Evolutionary conservation across 30 jellyfish, hydroid and myxozoan species (phyloP), one percentile per base, ranked within the genome.

Genomic region (Chrysaora quinquecirrha): DNA sequence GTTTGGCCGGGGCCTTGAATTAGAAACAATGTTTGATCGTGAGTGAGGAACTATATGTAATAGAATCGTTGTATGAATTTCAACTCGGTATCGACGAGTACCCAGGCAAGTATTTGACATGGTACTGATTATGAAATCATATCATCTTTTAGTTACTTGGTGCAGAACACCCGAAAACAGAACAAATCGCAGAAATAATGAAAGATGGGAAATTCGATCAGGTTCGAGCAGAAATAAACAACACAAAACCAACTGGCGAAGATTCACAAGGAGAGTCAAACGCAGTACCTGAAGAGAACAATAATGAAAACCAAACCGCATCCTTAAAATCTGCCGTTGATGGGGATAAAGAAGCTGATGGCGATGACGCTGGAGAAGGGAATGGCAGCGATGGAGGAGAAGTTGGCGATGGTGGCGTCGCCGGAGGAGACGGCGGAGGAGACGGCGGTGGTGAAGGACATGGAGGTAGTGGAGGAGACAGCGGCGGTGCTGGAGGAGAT

Each of bases 91-190:
- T n/a, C n/a, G n/a, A n/a, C n/a, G n/a, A n/a, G n/a, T n/a, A n/a
- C n/a, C n/a, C n/a, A n/a, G n/a, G n/a, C n/a, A n/a, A n/a, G n/a
- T n/a, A n/a, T n/a, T n/a, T n/a, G n/a, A n/a, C n/a, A n/a, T 43
- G 58, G 16, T 6, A 43, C 58, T 43, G 58, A 43, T 6, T 43
- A 9, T 43, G 58, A 43, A 6, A n/a, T n/a, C n/a, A n/a, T n/a
- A n/a, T n/a, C 43, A 1, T 71, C 6, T 28, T 31, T 46, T 38
- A 82, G 92, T 80, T 82, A 30, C 77, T 82, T 0, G 92, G 92
- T 0, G 85, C 34, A 25, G 92, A 82, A 28, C 92, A 82, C 34
- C 92, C 92, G 22, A 82, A 82, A n/a, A 82, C 92, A 4, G 92
- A 82, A 34, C 84, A 82, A 14, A 35, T 82, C 2, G 70, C 34